A percentile compares a stretch with the other conserved stretches of the same genome.
These are phyloP conservation scores for Danionella cerebrum DNA, from an alignment of 2,113 vertebrate species.

Conservation along the genomic window DNA sequence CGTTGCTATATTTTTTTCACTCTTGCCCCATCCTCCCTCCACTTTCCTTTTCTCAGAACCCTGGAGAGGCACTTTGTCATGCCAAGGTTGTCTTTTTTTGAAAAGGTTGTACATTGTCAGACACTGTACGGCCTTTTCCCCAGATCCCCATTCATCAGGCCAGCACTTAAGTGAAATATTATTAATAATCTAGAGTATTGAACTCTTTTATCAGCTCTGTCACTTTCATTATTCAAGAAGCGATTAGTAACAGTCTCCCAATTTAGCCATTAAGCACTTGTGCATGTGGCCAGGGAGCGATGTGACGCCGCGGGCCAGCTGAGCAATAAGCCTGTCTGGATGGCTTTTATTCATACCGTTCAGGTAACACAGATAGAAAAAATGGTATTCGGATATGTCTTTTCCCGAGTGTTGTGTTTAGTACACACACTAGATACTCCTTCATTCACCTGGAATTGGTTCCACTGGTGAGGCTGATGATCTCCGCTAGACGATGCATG, in stretches of 20 bases:
- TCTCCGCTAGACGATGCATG: too few relatives aligned
- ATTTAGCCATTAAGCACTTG: slow-evolving; percentile 70
- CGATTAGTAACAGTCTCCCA: slow-evolving; percentile 78
- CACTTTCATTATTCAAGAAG: slow-evolving; percentile 90
- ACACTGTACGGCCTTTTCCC: slow-evolving; percentile 47
- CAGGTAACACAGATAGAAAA: slow-evolving; percentile 47
- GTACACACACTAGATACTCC: neutral
- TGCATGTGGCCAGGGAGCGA: slow-evolving; percentile 38
- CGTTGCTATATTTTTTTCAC: neutral
- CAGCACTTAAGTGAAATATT: slow-evolving; percentile 80
- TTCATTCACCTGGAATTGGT: too few relatives aligned
- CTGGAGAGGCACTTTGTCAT: slow-evolving; percentile 2
- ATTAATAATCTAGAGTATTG: slow-evolving; percentile 83
- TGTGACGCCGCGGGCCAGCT: slow-evolving; percentile 52
- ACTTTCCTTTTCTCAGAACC: neutral
- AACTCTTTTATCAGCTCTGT: slow-evolving; percentile 93
- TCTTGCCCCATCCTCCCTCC: neutral
- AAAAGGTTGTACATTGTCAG: slow-evolving; percentile 33
- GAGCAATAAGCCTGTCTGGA: slow-evolving; percentile 65
- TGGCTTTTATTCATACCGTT: slow-evolving; percentile 54
- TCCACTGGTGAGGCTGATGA: too few relatives aligned
- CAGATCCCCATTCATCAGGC: slow-evolving; percentile 71
- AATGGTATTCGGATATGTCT: too few relatives aligned
- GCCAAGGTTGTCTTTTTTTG: slow-evolving; percentile 9
- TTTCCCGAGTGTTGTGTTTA: too few relatives aligned